Base-by-base conservation (phyloP, 2,888 invertebrate genomes). In the Drosophila nr. fundita region DNA sequence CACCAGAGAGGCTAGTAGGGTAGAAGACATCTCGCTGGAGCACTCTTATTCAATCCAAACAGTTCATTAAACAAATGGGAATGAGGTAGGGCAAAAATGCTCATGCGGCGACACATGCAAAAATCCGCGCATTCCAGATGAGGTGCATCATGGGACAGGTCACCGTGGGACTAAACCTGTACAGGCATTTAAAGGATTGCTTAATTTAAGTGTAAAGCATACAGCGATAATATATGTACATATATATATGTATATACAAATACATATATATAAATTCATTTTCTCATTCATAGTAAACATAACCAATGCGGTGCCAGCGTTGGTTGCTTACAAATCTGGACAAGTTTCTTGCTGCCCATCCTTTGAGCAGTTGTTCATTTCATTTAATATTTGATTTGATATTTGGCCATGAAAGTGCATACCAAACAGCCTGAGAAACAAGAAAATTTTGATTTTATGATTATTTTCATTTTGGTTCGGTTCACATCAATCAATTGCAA, bases 361-460 rank as follows among this genome's bases (percentile, higher is more conserved):
- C 21, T 24, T 40, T 49, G 34, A 36, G 34, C 32, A 50, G 68
- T 29, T 68, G 36, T 42, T 34, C 30, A 53, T 34, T 54, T 27
- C 34, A 34, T 58, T 59, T n/a, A 42, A 72, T 66, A 36, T 59
- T 65, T 30, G 58, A 65, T 69, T 27, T 30, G 24, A 55, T 29
- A 18, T 38, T 38, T 53, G 29, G 6, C n/a, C 15, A 27, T 18
- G 8, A 45, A 24, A 45, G 3, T 45, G 15, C 24, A 15, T 8
- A 45, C 4, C 11, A 42, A 42, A 42, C n/a, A 6, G 11, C 1
- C 42, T 8, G 45, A 15, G 27, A 15, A 45, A 4, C 15, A 8
- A 24, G 8, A 13, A 42, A 58, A 34, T 50, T 59, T 48, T 32
- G 34, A 53, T 73, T 54, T 38, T 32, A 21, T 63, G 36, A 57